Evolutionary conservation across 1,140 invertebrate species (phyloP).

Genomic region (Hyles vespertilio): DNA sequence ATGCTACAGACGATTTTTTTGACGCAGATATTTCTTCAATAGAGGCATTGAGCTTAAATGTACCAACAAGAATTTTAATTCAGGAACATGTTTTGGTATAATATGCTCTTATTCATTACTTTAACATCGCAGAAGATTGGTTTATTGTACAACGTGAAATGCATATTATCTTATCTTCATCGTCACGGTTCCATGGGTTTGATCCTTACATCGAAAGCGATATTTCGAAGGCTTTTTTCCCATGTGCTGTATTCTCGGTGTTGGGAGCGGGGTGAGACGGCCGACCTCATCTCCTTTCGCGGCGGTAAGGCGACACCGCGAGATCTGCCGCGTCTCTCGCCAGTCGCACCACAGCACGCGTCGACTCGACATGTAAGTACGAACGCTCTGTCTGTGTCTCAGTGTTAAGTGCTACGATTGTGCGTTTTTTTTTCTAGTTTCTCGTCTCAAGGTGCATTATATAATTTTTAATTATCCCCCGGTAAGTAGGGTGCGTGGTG

Average conservation of each 20-base stretch:
- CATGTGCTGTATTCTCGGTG: conserved; percentile 40
- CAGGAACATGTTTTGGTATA: too few species aligned
- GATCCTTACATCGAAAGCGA: conserved; percentile 21
- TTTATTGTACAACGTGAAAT: too few species aligned
- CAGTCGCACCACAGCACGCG: conserved; percentile 73
- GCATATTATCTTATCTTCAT: neutral
- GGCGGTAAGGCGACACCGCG: conserved; percentile 66
- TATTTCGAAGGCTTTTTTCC: conserved; percentile 30
- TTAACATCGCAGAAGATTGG: too few species aligned
- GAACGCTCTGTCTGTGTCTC: conserved; percentile 43
- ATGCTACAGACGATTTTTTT: too few species aligned
- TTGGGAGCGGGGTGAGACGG: conserved; percentile 41
- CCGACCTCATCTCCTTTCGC: conserved; percentile 60
- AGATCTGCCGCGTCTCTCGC: conserved; percentile 33
- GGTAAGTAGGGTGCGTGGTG: conserved; percentile 43
- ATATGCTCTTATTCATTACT: too few species aligned
- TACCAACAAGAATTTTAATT: too few species aligned
- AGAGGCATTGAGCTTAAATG: too few species aligned
- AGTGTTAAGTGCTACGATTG: conserved; percentile 50
- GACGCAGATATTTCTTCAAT: too few species aligned
- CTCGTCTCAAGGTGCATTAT: conserved; percentile 38
- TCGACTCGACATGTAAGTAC: conserved; percentile 75
- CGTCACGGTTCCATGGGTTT: neutral
- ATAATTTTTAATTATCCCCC: conserved; percentile 19
- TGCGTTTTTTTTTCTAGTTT: conserved; percentile 54